Evolutionary conservation across 2,797 vertebrate genomes (phyloP), one percentile per base, ranked within the genome.

Genomic region (Cyclopterus lumpus): DNA sequence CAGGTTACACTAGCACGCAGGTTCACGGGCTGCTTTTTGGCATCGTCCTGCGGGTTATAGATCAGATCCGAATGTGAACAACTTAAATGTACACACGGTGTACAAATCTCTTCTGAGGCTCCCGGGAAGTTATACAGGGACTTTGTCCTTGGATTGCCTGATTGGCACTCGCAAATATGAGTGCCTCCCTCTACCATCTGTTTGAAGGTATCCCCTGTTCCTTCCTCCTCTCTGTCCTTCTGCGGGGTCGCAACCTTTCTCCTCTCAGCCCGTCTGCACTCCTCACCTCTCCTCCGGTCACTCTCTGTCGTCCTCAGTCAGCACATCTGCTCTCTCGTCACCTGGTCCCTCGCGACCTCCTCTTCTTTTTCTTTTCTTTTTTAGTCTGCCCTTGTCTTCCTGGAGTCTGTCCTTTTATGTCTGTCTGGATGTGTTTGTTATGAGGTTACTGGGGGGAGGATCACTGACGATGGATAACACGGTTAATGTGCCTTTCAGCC

Each of bases 141-240:
- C 51, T 49, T 30, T 67, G 16, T 10, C 34, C 61, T 69, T 12
- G 11, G 1, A 63, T 69, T 4, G 22, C 26, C 38, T 79, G 8
- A 15, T 55, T 61, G 36, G 4, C 59, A 15, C 51, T 46, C 60
- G 46, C 54, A 68, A 54, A 61, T 14, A 59, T 58, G 58, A 44
- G 24, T 40, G 6, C 36, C 14, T 70, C 40, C 62, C 32, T n/a
- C 51, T n/a, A 62, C 89, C 85, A 88, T 90, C 88, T 93, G 91
- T 82, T 82, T 15, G 61, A 66, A 32, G n/a, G 73, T 51, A 55
- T 83, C 86, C 72, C 71, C 75, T 77, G 71, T 75, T 83, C 49
- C n/a, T 67, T 55, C 55, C 30, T 62, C 60, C 46, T 72, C 54
- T 62, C 63, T 75, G 72, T 55, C 67, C 58, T 67, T 66, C 48